Percentiles rank a stretch among this genome's conserved stretches.
Evolutionary conservation across 2,888 invertebrate species (phyloP).

Genomic region (Eristalinus aeneus): DNA sequence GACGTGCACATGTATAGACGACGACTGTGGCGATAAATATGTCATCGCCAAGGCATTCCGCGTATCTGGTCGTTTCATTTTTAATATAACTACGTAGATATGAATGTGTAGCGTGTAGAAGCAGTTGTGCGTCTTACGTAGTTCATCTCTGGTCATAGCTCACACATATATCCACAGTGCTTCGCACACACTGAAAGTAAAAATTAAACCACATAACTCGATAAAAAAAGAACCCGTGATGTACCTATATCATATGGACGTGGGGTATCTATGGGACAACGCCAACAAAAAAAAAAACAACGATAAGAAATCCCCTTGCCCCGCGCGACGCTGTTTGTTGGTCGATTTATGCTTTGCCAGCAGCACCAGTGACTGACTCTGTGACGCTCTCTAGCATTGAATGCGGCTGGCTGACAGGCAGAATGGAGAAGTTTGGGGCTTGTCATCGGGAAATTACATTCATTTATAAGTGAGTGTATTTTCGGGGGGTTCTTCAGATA

Average conservation of each 20-base stretch:
- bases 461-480: not conserved
- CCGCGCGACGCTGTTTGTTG: not conserved
- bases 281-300: conserved; percentile 56
- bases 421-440: conserved; percentile 42
- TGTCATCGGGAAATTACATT: conserved; percentile 36
- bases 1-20: not conserved
- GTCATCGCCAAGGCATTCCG: conserved; percentile 48
- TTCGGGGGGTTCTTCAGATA: not conserved
- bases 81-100: not conserved
- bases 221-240: not conserved
- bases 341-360: not conserved
- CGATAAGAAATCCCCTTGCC: not conserved
- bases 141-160: not conserved
- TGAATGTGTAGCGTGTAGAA: conserved; percentile 7
- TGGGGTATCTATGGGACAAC: conserved; percentile 33
- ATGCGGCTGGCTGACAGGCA: not conserved
- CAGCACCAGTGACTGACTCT: not conserved
- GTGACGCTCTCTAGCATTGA: not conserved
- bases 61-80: conserved; percentile 1
- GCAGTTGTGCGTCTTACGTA: conserved; percentile 20
- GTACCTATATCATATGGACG: not conserved
- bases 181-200: not conserved
- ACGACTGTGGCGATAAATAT: conserved; percentile 47
- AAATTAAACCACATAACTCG: not conserved
- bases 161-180: not conserved